Base-by-base conservation (phyloP, 2,797 vertebrate genomes). In the Rhinella marina region DNA sequence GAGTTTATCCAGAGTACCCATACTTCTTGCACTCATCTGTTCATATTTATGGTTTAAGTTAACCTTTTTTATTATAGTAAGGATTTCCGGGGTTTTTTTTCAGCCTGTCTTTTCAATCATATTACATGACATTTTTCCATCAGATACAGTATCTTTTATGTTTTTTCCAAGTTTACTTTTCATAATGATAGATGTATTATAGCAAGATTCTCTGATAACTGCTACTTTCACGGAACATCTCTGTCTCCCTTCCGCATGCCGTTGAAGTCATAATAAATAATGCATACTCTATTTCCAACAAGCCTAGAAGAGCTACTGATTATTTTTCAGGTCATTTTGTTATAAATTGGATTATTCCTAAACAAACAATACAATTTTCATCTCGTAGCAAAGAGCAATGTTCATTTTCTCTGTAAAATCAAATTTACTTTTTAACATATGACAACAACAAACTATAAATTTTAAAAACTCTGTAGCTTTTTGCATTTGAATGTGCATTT, bases 171-270 rank as follows among this genome's bases (percentile, higher is more conserved):
- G 61, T 87, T 2, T 4, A 88, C 29, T 91, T 90, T 90, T 89
- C 90, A 89, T 91, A 90, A 92, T 93, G 92, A 92, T 90, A 91
- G 91, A 77, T 94, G 92, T 93, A 92, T 92, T 93, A 92, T 91
- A 93, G 91, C 92, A 91, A 90, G 86, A 93, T 91, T 92, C 77
- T 79, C 89, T 91, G 89, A 90, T 92, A 90, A 92, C 92, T 92
- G 85, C 81, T 91, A 91, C 91, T 93, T 90, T 92, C 88, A 66
- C 72, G 89, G 86, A 92, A 89, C 89, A 90, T 91, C 91, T 91
- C 72, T 90, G 90, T 91, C 90, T 93, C 87, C 92, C 72, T 86
- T 93, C 91, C 85, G 59, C 73, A 14, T 52, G 57, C 48, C 66
- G 80, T 83, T 73, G 72, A 87, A 92, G 57, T 84, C 77, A 19